Conservation (phyloP, 2,797 vertebrate species). For the Neoniphon sammara region DNA sequence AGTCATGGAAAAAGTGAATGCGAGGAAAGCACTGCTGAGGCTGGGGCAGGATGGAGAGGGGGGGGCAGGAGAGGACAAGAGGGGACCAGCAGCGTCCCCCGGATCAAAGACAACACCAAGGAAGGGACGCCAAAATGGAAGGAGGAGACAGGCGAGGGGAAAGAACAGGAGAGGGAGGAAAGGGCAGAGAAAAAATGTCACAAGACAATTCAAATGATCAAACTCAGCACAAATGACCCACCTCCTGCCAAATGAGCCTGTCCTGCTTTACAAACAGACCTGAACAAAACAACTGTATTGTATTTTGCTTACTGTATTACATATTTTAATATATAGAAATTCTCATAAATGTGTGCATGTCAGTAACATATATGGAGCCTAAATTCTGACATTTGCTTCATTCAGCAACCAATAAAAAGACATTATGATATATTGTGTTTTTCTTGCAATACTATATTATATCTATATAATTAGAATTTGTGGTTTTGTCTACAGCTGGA, state of each 20-base stretch:
- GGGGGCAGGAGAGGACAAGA: neutral
- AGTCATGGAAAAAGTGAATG: constrained; percentile 37
- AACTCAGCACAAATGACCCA: neutral
- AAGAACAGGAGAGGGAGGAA: neutral
- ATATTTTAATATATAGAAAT: constrained; percentile 1
- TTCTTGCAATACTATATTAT: too few relatives aligned
- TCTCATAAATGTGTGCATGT: neutral
- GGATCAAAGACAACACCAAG: neutral
- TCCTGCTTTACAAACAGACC: neutral
- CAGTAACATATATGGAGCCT: neutral
- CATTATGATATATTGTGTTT: neutral
- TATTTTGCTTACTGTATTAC: neutral
- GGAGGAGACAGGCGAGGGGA: neutral
- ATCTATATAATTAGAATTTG: too few relatives aligned
- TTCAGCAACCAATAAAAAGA: constrained; percentile 18
- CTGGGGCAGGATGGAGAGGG: neutral
- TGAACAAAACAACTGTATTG: neutral
- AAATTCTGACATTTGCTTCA: neutral
- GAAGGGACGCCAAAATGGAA: neutral
- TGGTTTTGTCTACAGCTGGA: too few relatives aligned
- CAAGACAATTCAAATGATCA: neutral
- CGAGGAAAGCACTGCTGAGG: neutral
- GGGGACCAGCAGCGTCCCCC: neutral
- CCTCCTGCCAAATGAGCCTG: neutral
- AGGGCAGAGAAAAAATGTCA: neutral